phyloP scores from a whole-genome alignment of 53 echinoderm and acorn worm genomes.

The Glandiceps talaboti region DNA sequence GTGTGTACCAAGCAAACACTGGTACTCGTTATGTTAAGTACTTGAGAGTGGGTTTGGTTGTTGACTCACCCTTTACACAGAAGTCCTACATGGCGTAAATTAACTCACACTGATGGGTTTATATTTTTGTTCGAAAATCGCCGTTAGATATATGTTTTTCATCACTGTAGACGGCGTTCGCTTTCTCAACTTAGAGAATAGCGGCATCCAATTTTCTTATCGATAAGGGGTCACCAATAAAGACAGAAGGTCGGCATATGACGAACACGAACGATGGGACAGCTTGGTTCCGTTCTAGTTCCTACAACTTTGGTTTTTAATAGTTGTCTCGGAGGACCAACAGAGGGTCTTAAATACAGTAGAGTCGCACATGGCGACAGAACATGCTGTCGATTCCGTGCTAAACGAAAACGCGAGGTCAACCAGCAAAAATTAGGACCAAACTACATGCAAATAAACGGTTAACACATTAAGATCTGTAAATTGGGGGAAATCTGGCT shows the following conservation, averaged over 20 bases:
- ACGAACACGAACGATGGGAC: too few relatives aligned
- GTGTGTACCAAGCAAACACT: neutral
- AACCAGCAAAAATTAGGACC: neutral
- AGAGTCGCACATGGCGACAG: neutral
- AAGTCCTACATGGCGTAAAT: too few relatives aligned
- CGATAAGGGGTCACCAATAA: too few relatives aligned
- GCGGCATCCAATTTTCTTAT: too few relatives aligned
- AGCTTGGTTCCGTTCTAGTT: too few relatives aligned
- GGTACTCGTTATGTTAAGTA: neutral
- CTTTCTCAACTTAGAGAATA: neutral
- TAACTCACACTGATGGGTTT: too few relatives aligned
- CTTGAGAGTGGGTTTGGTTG: too few relatives aligned
- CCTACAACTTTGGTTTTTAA: too few relatives aligned
- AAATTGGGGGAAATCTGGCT: neutral
- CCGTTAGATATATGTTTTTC: neutral
- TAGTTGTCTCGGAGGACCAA: neutral
- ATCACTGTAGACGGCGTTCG: neutral
- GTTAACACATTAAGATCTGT: neutral
- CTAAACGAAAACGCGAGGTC: neutral
- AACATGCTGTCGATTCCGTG: neutral
- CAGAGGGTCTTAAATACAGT: neutral
- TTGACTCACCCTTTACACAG: too few relatives aligned
- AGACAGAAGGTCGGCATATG: too few relatives aligned
- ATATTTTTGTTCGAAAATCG: neutral
- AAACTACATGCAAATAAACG: neutral